Evolutionary conservation across 2,113 vertebrate genomes (phyloP), one percentile per base, ranked within the genome.

Genomic region (Stegastes partitus): DNA sequence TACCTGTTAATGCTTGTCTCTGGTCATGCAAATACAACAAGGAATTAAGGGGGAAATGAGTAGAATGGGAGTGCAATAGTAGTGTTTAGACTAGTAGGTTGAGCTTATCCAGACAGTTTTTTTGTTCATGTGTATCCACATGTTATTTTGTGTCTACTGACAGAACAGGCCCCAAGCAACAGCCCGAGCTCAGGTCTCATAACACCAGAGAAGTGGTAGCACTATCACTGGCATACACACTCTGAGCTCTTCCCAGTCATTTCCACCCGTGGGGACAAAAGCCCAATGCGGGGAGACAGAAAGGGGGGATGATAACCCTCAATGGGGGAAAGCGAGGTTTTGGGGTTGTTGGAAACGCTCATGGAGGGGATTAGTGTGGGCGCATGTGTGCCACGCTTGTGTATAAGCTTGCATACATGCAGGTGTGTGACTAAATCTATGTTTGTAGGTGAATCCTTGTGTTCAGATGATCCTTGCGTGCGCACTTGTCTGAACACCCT

Each of bases 401-500:
- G 80, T 54, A 81, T 90, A 84, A 84, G 74, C 75, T 82, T 74
- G 85, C 85, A 83, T 81, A 76, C 77, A 83, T 87, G 80, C 86
- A 91, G 87, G 87, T 90, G 85, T 92, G 88, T 86, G 82, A 87
- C 84, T 80, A 90, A 91, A 87, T 84, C 87, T 77, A 74, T 85
- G 79, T 86, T 81, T 77, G 78, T 80, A 61, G 54, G 74, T 62
- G 77, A 74, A 69, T 73, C 63, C 69, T 73, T 74, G 72, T 83
- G 84, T 70, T 84, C 76, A 77, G 79, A 81, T 79, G 89, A 92
- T 83, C 80, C 84, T 71, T 69, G 75, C 78, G 68, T 63, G 49
- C 84, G 81, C 49, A 69, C 73, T 84, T 77, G 79, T 88, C 84
- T 87, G 74, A 88, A 87, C 70, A 77, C 72, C 68, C 79, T 87